Evolutionary conservation across 2,888 invertebrate species (phyloP).

Genomic region (Rhyacophila evoluta): DNA sequence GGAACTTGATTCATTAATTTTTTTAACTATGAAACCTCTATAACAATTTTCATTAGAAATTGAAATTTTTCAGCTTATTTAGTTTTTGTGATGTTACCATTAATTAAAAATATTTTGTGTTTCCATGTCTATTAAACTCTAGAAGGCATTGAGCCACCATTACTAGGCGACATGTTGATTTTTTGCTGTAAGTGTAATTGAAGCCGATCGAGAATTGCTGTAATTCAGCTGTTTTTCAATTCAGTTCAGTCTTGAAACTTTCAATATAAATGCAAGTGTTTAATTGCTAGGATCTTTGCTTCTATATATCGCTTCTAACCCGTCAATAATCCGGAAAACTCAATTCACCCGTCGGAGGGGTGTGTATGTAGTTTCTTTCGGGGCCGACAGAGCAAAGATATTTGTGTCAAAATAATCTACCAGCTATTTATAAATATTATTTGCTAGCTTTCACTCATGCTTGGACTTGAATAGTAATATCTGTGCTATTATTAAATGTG

Average conservation of each 20-base stretch:
- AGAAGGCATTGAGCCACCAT: slow-evolving; percentile 52
- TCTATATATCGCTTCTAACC: slow-evolving; percentile 36
- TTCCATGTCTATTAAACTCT: slow-evolving; percentile 26
- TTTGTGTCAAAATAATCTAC: slow-evolving; percentile 70
- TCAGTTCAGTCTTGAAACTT: slow-evolving; percentile 29
- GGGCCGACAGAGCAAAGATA: slow-evolving; percentile 52
- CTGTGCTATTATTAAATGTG: slow-evolving; percentile 70
- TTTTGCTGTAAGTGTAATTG: slow-evolving; percentile 70
- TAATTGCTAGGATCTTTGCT: slow-evolving; percentile 23
- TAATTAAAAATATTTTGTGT: neutral
- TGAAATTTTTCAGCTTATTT: no score
- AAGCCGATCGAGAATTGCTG: slow-evolving; percentile 70
- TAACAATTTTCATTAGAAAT: no score
- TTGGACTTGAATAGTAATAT: slow-evolving; percentile 71
- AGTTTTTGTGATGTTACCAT: neutral
- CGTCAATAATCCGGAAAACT: slow-evolving; percentile 45
- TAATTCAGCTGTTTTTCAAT: slow-evolving; percentile 62
- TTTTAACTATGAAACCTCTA: no score
- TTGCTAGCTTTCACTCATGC: slow-evolving; percentile 72
- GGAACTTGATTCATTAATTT: no score
- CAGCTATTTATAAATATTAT: slow-evolving; percentile 73
- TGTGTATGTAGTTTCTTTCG: slow-evolving; percentile 65
- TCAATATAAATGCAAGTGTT: slow-evolving; percentile 36
- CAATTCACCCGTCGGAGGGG: slow-evolving; percentile 68
- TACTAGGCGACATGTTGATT: slow-evolving; percentile 68